These are phyloP conservation scores for Microtus richardsoni DNA, from an alignment of 2,113 vertebrate genomes.

Conservation along the genomic window DNA sequence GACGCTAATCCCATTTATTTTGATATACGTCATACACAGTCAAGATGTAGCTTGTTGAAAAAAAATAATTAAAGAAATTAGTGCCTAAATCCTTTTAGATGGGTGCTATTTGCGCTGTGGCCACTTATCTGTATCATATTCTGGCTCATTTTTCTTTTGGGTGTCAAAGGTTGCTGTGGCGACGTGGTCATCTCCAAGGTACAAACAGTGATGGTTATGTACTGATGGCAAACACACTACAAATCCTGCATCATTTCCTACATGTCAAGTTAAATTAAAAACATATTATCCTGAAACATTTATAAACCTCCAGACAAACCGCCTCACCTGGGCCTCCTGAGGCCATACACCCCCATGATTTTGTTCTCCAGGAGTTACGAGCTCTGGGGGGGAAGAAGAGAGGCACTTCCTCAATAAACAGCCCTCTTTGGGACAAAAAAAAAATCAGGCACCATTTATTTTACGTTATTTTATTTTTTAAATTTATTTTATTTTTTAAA, in stretches of 20 bases:
- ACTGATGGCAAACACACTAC: background rate
- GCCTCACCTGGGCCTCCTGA: background rate
- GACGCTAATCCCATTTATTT: background rate
- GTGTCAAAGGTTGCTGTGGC: background rate
- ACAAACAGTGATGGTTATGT: background rate
- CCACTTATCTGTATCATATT: background rate
- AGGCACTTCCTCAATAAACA: no score
- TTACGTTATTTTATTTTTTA: no score
- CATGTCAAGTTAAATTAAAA: background rate
- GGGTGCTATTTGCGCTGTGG: background rate
- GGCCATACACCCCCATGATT: accelerated
- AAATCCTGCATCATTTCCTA: conserved; percentile 5
- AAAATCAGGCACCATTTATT: no score
- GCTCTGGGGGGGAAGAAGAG: background rate
- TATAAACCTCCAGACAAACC: background rate
- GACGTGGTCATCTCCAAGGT: background rate
- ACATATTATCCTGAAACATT: background rate
- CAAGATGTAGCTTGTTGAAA: background rate
- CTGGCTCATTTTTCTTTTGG: background rate
- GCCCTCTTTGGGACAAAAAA: no score
- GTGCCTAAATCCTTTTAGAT: background rate
- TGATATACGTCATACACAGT: background rate
- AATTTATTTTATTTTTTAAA: no score
- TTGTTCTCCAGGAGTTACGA: background rate
- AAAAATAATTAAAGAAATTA: background rate